Base-by-base conservation (phyloP, 2,113 vertebrate species). In the Eublepharis macularius region DNA sequence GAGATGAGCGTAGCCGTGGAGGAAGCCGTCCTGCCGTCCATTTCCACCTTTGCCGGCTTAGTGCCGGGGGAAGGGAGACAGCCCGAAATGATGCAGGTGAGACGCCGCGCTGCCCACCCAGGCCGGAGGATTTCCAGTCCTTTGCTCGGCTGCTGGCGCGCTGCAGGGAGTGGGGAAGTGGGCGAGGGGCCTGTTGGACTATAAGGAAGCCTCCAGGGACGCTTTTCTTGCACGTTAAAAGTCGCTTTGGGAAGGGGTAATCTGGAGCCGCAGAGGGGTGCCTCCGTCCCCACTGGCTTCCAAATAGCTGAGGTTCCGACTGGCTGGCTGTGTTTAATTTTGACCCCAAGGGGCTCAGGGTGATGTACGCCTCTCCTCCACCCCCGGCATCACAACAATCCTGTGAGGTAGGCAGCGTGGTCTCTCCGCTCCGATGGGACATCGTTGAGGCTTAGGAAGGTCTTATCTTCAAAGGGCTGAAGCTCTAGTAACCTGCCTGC, bases 1-100 rank as follows among this genome's bases (percentile, higher is more conserved):
- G 73, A 65, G 68, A 95, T 95, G 94, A 93, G 92, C 91, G 91
- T 86, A 77, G 93, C 93, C 78, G 92, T 93, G 93, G 93, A 91
- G 47, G 94, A 93, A 29, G 91, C 91, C 16, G 47, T 83, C 17
- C 43, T 94, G 81, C 94, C 93, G 32, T 94, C 94, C 10, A 94
- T 94, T 76, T 91, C 94, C 1, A 92, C 94, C 57, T 96, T 95
- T n/a, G 85, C 94, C 63, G 90, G 81, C 80, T 74, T 95, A 76
- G 34, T 92, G 86, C 90, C 92, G 9, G 41, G 91, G 72, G 93
- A 92, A 17, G 90, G 93, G 76, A 86, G 91, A 78, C 92, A 89
- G 51, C 80, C 69, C 29, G 80, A 79, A 26, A 87, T 84, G 72
- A 73, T 90, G 63, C 80, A 81, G 34, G 87, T 86, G 51, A 86